Conservation (phyloP, 2,888 invertebrate genomes). For the Colletes collaris region DNA sequence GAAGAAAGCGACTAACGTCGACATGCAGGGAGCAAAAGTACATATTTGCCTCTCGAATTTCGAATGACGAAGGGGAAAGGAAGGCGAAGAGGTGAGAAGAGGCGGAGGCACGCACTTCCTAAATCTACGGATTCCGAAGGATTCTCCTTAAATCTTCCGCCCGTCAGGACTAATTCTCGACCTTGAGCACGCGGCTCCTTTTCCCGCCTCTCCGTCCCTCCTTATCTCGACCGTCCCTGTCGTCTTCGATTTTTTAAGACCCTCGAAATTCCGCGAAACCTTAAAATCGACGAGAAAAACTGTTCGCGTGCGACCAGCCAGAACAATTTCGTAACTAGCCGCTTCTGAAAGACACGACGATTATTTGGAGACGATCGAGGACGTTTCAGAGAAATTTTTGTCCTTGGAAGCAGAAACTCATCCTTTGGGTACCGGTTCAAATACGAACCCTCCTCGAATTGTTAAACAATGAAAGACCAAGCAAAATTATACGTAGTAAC, state of each 20-base stretch:
- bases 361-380: too few relatives aligned
- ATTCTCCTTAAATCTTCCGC: conserved; percentile 69
- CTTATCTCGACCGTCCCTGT: conserved; percentile 46
- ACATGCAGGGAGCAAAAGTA: conserved; percentile 53
- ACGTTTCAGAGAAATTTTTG: too few relatives aligned
- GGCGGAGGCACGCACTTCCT: conserved; percentile 67
- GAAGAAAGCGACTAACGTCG: conserved; percentile 25
- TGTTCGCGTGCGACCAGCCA: neutral
- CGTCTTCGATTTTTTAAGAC: conserved; percentile 37
- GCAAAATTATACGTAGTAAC: too few relatives aligned
- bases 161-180: conserved; percentile 61
- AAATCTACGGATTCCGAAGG: conserved; percentile 65
- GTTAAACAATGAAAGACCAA: too few relatives aligned
- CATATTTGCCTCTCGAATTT: conserved; percentile 69
- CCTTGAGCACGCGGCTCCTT: conserved; percentile 43
- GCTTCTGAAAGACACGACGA: neutral
- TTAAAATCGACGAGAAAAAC: conserved; percentile 2
- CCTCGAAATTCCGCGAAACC: conserved; percentile 31
- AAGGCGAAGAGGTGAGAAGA: conserved; percentile 24
- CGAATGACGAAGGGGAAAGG: conserved; percentile 42
- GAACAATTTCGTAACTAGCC: neutral
- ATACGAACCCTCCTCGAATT: too few relatives aligned
- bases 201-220: conserved; percentile 36
- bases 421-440: too few relatives aligned
- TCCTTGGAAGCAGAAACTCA: too few relatives aligned